These are phyloP conservation scores for Beroe forskalii DNA, from an alignment of 37 sponge, comb jelly and placozoan species.

Conservation along the genomic window DNA sequence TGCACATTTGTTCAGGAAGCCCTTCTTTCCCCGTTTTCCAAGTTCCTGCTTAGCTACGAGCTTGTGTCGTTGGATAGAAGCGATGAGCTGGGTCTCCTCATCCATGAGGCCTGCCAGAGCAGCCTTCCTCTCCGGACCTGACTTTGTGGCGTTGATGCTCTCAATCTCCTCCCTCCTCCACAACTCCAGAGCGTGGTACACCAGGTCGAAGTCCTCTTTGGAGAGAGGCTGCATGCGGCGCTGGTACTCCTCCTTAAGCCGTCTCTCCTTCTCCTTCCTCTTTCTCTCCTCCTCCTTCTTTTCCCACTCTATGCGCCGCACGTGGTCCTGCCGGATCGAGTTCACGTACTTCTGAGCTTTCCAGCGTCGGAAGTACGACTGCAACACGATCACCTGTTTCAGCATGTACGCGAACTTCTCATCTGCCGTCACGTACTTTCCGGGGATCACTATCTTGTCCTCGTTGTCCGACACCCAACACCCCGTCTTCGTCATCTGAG, in stretches of 20 bases:
- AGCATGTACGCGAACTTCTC: slow-evolving; percentile 74
- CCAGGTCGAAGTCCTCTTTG: slow-evolving; percentile 90
- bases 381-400: slow-evolving; percentile 81
- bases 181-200: slow-evolving; percentile 90
- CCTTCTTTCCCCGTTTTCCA: slow-evolving; percentile 41
- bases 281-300: slow-evolving; percentile 69
- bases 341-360: slow-evolving; percentile 75
- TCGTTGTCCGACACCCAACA: slow-evolving; percentile 67
- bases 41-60: slow-evolving; percentile 73
- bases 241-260: slow-evolving; percentile 79
- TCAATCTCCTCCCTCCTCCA: slow-evolving; percentile 86
- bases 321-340: slow-evolving; percentile 69
- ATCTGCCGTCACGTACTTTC: slow-evolving; percentile 83
- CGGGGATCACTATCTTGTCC: slow-evolving; percentile 73
- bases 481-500: slow-evolving; percentile 91
- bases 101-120: slow-evolving; percentile 89
- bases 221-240: slow-evolving; percentile 81
- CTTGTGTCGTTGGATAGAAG: slow-evolving; percentile 85
- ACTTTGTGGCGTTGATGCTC: slow-evolving; percentile 73
- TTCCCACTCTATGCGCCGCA: slow-evolving; percentile 73
- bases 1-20: slow-evolving; percentile 75
- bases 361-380: slow-evolving; percentile 83
- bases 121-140: slow-evolving; percentile 91
- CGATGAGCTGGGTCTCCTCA: slow-evolving; percentile 91
- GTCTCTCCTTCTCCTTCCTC: slow-evolving; percentile 75